These are phyloP conservation scores for Brachyhypopomus gauderio DNA, from an alignment of 2,113 vertebrate species.

Conservation along the genomic window DNA sequence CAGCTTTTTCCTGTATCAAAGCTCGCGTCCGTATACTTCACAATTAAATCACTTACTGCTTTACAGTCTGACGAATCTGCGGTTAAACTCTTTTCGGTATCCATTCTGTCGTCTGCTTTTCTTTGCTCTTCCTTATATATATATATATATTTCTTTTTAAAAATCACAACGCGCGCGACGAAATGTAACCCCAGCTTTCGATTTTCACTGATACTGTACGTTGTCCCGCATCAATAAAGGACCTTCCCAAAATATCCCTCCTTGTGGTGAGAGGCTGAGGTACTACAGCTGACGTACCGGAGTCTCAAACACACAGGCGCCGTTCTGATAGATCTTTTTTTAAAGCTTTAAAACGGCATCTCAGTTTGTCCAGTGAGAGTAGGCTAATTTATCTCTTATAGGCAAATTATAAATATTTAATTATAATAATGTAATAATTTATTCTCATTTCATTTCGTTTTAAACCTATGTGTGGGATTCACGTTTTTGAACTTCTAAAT, in stretches of 20 bases:
- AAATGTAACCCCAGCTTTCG: constrained; percentile 22
- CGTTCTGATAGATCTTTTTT: too few species aligned
- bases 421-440: too few species aligned
- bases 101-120: constrained; percentile 55
- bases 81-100: constrained; percentile 37
- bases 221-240: constrained; percentile 4
- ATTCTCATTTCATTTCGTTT: too few species aligned
- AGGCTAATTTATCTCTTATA: too few species aligned
- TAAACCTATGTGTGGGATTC: neutral
- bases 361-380: too few species aligned
- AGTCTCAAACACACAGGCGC: too few species aligned
- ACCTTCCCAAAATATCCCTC: constrained; percentile 58
- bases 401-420: too few species aligned
- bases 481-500: neutral
- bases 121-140: constrained; percentile 48
- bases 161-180: neutral
- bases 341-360: too few species aligned
- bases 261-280: constrained; percentile 51
- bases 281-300: neutral
- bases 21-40: constrained; percentile 43
- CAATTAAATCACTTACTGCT: constrained; percentile 50
- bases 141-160: neutral
- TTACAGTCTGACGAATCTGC: constrained; percentile 52
- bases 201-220: neutral
- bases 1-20: constrained; percentile 44